phyloP scores from a whole-genome alignment of 2,797 vertebrate species.

The Paguma larvata region DNA sequence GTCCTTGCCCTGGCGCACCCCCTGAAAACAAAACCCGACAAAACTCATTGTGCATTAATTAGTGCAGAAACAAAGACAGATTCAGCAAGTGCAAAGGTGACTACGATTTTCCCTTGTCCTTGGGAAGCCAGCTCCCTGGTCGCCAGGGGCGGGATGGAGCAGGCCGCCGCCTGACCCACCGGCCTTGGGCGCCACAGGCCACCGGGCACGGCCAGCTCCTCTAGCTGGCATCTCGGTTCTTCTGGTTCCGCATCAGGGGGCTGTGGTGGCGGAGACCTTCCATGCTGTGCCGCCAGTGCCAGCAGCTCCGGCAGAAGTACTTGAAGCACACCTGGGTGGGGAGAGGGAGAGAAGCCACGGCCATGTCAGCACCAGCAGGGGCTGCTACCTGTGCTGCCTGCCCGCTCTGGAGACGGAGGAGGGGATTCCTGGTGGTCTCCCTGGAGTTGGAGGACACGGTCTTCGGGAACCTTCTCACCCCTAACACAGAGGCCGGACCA shows the following conservation, averaged over 20 bases:
- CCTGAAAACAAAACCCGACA: conserved; percentile 89
- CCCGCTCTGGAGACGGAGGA: not conserved
- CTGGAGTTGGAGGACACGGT: not conserved
- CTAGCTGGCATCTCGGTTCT: conserved; percentile 97
- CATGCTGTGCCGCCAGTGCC: conserved; percentile 99
- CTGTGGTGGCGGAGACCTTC: conserved; percentile 98
- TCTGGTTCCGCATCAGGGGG: conserved; percentile 99
- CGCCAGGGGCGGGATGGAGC: conserved; percentile 85
- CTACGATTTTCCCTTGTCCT: conserved; percentile 92
- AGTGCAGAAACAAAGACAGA: conserved; percentile 98
- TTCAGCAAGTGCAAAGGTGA: conserved; percentile 99
- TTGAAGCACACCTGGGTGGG: conserved; percentile 97
- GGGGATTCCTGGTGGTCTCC: not conserved
- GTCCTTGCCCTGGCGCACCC: conserved; percentile 85
- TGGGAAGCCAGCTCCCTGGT: conserved; percentile 90
- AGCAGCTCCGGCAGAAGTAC: conserved; percentile 99
- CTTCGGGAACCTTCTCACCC: not conserved
- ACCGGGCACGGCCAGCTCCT: conserved; percentile 48
- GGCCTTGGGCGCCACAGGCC: conserved; percentile 61
- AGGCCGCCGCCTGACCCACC: conserved; percentile 68
- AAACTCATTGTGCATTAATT: conserved; percentile 98
- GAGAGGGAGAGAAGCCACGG: not conserved
- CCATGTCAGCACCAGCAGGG: not conserved
- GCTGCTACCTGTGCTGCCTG: too few species aligned
- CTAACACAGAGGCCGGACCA: not conserved